Conservation (phyloP, 2,797 vertebrate genomes). For the Vireo griseus region DNA sequence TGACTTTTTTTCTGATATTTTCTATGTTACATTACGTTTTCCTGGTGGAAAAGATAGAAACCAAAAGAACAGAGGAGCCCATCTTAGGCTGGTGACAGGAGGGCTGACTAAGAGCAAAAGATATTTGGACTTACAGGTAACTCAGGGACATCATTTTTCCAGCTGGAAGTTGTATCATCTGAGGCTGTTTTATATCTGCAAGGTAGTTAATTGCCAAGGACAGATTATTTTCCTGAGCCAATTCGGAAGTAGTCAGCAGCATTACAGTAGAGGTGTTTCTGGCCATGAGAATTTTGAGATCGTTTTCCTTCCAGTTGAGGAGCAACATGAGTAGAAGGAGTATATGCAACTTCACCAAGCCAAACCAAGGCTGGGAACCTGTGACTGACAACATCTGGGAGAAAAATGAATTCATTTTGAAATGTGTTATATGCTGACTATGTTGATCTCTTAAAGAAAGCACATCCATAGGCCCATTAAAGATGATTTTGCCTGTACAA, state of each 20-base stretch:
- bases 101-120: background rate
- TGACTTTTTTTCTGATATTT: background rate
- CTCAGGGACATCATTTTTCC: background rate
- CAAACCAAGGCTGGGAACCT: background rate
- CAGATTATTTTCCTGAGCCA: background rate
- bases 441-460: background rate
- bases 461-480: fast-evolving
- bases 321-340: background rate
- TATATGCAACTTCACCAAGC: fast-evolving
- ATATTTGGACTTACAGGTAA: background rate
- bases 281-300: background rate
- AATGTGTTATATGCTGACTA: background rate
- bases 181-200: background rate
- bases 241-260: background rate
- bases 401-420: background rate
- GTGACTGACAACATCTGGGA: background rate
- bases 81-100: background rate
- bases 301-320: background rate
- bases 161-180: background rate
- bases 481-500: background rate
- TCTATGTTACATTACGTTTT: background rate
- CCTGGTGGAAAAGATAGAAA: background rate
- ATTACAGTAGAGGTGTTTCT: background rate
- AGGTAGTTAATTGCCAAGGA: background rate
- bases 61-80: background rate